phyloP scores from a whole-genome alignment of 2,113 vertebrate species.

The Thalassoma bifasciatum region DNA sequence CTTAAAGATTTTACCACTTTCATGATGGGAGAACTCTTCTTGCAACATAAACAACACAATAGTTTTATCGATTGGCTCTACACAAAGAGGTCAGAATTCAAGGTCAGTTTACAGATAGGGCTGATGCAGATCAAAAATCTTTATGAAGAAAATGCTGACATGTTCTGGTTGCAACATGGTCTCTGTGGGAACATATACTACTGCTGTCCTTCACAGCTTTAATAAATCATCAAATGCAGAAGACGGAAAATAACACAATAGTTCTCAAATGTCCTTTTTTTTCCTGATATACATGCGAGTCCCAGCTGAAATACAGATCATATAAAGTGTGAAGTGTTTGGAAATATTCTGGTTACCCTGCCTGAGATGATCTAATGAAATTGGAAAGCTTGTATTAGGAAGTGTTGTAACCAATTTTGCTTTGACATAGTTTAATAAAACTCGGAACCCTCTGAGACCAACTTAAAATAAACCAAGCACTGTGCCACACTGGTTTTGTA shows the following conservation, averaged over 20 bases:
- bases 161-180: neutral
- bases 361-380: neutral
- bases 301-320: neutral
- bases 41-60: neutral
- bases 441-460: neutral
- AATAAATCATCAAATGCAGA: no score
- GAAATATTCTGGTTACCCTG: no score
- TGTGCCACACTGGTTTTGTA: neutral
- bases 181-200: neutral
- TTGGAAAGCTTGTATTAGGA: neutral
- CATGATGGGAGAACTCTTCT: neutral
- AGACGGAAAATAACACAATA: neutral
- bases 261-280: neutral
- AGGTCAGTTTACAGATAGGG: constrained; percentile 14
- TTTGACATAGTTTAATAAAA: neutral
- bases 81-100: constrained; percentile 16
- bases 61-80: neutral
- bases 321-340: no score
- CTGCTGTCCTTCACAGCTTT: neutral
- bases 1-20: neutral
- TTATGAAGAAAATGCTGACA: neutral
- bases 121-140: constrained; percentile 4
- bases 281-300: no score
- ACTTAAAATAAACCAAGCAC: neutral
- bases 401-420: neutral